These are phyloP conservation scores for Prunella fulvescens DNA, from an alignment of 2,113 vertebrate species.

Conservation along the genomic window DNA sequence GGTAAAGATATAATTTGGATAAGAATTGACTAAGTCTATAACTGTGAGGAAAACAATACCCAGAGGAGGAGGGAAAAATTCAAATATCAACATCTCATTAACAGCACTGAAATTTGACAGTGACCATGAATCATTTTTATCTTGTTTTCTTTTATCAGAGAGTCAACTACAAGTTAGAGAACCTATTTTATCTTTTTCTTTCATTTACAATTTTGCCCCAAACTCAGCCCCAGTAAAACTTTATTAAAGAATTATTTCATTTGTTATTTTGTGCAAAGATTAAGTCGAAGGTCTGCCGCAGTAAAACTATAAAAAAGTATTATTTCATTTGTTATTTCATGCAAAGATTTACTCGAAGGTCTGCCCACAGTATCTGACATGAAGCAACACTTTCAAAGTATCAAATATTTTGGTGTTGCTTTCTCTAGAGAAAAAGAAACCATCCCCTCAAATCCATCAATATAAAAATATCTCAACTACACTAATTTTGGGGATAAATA, in stretches of 20 bases:
- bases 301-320: background rate
- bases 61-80: background rate
- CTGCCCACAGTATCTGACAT: background rate
- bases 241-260: background rate
- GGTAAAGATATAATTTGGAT: background rate
- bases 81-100: background rate
- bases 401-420: background rate
- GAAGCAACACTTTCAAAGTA: background rate
- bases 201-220: background rate
- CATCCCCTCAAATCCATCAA: background rate
- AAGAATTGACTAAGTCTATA: background rate
- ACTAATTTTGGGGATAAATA: background rate
- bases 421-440: background rate
- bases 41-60: background rate
- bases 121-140: background rate
- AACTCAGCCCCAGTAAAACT: background rate
- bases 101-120: background rate
- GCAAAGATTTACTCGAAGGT: accelerated
- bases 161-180: background rate
- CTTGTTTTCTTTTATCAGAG: background rate
- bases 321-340: background rate
- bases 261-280: background rate
- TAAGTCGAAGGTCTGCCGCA: accelerated
- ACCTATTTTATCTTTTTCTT: background rate
- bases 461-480: accelerated